Evolutionary conservation across 2,113 vertebrate species (phyloP), one percentile per base, ranked within the genome.

Genomic region (Stictonetta naevosa): DNA sequence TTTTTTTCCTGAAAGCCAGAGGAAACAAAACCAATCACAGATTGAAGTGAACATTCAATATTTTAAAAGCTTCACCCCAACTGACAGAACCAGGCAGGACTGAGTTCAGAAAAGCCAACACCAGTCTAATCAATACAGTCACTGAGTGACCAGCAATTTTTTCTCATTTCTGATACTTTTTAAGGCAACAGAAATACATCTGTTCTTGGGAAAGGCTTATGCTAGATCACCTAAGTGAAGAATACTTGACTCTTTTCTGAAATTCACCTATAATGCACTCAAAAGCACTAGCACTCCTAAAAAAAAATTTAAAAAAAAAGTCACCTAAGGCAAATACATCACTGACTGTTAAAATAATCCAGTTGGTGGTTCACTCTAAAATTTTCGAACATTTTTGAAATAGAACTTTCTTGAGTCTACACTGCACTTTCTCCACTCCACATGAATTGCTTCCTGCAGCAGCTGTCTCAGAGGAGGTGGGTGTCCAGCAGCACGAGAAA

Each of bases 401-500:
- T 8, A 28, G 16, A 53, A 67, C 10, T 83, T 67, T 40, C 19
- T 68, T 0, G 0, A 66, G 8, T 16, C 18, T 44, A 38, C 42
- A 7, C n/a, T 55, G 36, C 7, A 23, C 21, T 19, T 83, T 67
- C 48, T 44, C 53, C 48, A 23, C 18, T 21, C 53, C 26, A 66
- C 0, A 0, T 31, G 36, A 48, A 33, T 38, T 7, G 40, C 16
- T 22, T 8, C 13, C 44, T 71, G 53, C 8, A 50, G 44, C 22
- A 80, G 74, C 14, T 58, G 48, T 18, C 31, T 77, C 1, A 1
- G 31, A n/a, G 22, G 16, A 77, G 18, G 0, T 0, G 14, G 8
- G 21, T 53, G 18, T 55, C 12, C 1, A 0, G 29, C 4, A 59
- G 18, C 21, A 75, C 16, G 25, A 46, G 21, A 52, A 42, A 29